phyloP scores from a whole-genome alignment of 2,888 invertebrate genomes.

The Pammene fasciana region DNA sequence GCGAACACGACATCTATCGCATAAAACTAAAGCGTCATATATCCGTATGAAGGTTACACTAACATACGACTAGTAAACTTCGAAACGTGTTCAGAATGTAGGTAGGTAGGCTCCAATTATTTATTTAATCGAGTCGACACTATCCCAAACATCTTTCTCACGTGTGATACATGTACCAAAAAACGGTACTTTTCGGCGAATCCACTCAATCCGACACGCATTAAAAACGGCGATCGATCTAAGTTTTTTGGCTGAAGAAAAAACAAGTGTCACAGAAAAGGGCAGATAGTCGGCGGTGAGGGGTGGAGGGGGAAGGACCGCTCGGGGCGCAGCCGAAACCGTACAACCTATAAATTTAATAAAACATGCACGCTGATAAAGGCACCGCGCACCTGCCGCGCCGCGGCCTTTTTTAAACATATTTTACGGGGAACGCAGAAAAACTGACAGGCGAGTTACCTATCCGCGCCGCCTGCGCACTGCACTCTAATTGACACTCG shows the following conservation, averaged over 20 bases:
- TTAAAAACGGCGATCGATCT: constrained; percentile 41
- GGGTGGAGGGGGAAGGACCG: constrained; percentile 25
- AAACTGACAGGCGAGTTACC: constrained; percentile 41
- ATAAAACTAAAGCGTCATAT: neutral
- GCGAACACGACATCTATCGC: neutral
- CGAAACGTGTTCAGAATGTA: neutral
- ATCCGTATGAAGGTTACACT: neutral
- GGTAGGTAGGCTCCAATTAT: constrained; percentile 22
- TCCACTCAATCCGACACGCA: constrained; percentile 32
- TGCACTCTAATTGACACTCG: constrained; percentile 38
- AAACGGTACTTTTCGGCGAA: constrained; percentile 41
- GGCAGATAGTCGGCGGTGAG: constrained; percentile 16
- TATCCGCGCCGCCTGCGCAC: constrained; percentile 16
- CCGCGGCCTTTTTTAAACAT: constrained; percentile 40
- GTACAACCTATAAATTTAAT: constrained; percentile 43
- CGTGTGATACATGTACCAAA: constrained; percentile 31
- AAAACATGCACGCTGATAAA: constrained; percentile 42
- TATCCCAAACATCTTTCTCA: constrained; percentile 35
- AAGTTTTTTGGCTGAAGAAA: constrained; percentile 34
- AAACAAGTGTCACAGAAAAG: constrained; percentile 39
- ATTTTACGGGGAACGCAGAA: constrained; percentile 42
- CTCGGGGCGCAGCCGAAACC: constrained; percentile 42
- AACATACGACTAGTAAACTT: neutral
- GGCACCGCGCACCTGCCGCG: constrained; percentile 42
- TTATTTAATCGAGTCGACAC: constrained; percentile 34